Evolutionary conservation across 2,113 vertebrate species (phyloP).

Genomic region (Felis chaus): DNA sequence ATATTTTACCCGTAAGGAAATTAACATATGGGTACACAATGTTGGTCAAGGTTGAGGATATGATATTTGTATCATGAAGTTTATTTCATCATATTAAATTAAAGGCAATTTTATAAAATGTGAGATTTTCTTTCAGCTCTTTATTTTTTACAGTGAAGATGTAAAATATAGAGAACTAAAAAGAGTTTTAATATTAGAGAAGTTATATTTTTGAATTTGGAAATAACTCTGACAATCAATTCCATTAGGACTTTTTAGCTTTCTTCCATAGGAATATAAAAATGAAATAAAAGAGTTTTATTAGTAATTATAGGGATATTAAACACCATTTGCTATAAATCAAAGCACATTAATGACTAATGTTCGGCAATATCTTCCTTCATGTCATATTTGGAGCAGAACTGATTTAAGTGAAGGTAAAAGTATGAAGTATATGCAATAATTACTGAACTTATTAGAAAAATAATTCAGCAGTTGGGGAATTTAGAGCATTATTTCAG

Average conservation of each 20-base stretch:
- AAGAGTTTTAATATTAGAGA: neutral
- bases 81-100: neutral
- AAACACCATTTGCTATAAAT: constrained; percentile 58
- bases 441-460: constrained; percentile 73
- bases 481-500: constrained; percentile 58
- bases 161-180: constrained; percentile 13
- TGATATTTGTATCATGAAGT: neutral
- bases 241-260: constrained; percentile 19
- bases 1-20: neutral
- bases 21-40: neutral
- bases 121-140: neutral
- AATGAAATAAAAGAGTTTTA: constrained; percentile 59
- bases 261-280: constrained; percentile 42
- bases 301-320: constrained; percentile 61
- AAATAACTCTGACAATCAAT: constrained; percentile 18
- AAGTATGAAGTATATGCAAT: constrained; percentile 54
- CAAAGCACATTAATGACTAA: constrained; percentile 53
- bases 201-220: constrained; percentile 34
- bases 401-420: constrained; percentile 58
- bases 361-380: constrained; percentile 34
- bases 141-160: neutral
- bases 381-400: constrained; percentile 65
- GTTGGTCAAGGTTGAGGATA: neutral
- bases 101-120: neutral
- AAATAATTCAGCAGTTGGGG: constrained; percentile 64